Evolutionary conservation across 2,797 vertebrate species (phyloP), one percentile per base, ranked within the genome.

Genomic region (Uromys caudimaculatus): DNA sequence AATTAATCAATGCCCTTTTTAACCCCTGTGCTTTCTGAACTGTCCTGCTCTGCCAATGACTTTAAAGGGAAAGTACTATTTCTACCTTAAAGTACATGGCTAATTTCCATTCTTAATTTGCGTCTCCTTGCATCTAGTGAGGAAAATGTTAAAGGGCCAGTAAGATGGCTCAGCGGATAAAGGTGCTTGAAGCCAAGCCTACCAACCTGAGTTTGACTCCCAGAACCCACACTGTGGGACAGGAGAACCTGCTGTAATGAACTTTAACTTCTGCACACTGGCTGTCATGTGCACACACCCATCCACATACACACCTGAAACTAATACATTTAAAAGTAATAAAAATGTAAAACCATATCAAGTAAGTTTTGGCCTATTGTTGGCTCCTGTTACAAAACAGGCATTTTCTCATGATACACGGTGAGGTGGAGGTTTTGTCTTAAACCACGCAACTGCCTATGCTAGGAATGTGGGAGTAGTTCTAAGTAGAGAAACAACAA

Each of bases 111-210:
- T 3, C 2, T 13, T 50, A 29, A 38, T 54, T 29, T 13, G 0
- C 13, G 60, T 56, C 11, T 86, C 54, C 58, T 92, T 38, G n/a
- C 41, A 69, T 62, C 58, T 85, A 64, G 91, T 67, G 54, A 96
- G 86, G 47, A 41, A 32, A 86, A 83, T 64, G 75, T 56, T 44
- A 44, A 84, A 62, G 56, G 81, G 56, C 9, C 56, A 62, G 14
- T 56, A 44, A 83, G 81, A 44, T 44, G 38, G 81, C 58, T 62
- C 8, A 44, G 38, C 58, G 19, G 58, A 83, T 54, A 32, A 44
- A 62, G n/a, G 38, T 44, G n/a, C 79, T 44, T 60, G 81, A 52
- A 47, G 24, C 77, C 29, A 14, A 58, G 56, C 7, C 38, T 44
- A 60, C 23, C 1, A 7, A 60, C 81, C 81, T 16, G 56, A 62